Evolutionary conservation across 2,113 vertebrate species (phyloP).

Genomic region (Dipodomys merriami): DNA sequence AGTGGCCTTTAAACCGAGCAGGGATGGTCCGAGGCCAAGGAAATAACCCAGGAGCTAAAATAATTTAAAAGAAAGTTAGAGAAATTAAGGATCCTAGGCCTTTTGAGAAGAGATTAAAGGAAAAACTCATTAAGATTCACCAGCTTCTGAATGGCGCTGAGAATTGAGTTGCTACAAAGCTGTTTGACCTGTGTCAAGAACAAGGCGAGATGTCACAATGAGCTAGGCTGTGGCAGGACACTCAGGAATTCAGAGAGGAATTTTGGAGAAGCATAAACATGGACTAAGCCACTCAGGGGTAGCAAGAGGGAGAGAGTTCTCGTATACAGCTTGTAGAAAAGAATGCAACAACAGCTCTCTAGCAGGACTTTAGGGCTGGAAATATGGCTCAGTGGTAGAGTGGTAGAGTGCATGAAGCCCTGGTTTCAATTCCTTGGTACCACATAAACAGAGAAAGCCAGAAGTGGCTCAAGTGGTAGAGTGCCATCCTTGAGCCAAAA

Average conservation of each 20-base stretch:
- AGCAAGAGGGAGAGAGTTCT: background rate
- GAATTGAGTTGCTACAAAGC: constrained; percentile 75
- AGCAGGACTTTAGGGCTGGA: background rate
- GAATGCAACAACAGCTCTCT: background rate
- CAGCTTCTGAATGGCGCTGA: constrained; percentile 66
- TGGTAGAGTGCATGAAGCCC: too few species aligned
- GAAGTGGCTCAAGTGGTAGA: too few species aligned
- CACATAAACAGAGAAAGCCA: too few species aligned
- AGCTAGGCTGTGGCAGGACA: constrained; percentile 75
- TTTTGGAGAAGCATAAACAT: constrained; percentile 55
- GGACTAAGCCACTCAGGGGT: background rate
- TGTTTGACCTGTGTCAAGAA: constrained; percentile 82
- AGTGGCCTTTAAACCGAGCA: constrained; percentile 59
- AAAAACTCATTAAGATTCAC: constrained; percentile 74
- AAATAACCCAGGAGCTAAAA: constrained; percentile 84
- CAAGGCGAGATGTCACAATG: constrained; percentile 76
- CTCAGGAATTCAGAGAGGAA: constrained; percentile 81
- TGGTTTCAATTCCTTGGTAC: too few species aligned
- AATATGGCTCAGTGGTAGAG: too few species aligned
- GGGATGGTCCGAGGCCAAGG: constrained; percentile 54
- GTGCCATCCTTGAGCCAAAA: too few species aligned
- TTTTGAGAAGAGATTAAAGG: constrained; percentile 73
- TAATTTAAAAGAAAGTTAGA: constrained; percentile 78
- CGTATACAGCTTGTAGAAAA: constrained; percentile 31
- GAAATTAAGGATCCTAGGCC: constrained; percentile 68